phyloP scores from a whole-genome alignment of 1,140 invertebrate species.

The Eubasilissa regina region DNA sequence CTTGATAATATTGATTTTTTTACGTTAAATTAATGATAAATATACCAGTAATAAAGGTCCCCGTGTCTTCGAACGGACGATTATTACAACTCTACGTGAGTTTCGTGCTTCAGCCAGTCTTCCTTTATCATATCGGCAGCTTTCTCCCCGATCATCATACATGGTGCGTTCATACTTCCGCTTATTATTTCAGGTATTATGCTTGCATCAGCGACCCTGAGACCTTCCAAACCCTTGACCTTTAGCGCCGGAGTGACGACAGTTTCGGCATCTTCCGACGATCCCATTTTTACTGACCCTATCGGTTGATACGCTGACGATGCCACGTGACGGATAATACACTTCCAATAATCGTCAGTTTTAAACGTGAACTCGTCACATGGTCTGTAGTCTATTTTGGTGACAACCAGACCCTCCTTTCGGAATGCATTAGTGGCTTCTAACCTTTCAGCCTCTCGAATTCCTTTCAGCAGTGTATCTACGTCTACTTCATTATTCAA shows the following conservation, averaged over 20 bases:
- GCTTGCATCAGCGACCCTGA: conserved; percentile 59
- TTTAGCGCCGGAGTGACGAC: conserved; percentile 65
- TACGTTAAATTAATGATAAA: too few species aligned
- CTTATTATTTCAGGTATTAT: conserved; percentile 61
- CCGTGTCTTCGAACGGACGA: too few species aligned
- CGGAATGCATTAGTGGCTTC: conserved; percentile 69
- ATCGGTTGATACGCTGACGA: conserved; percentile 67
- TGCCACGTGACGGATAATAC: conserved; percentile 63
- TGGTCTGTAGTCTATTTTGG: conserved; percentile 64
- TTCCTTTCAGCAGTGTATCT: conserved; percentile 71
- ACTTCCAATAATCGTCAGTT: conserved; percentile 69
- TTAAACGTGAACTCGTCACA: conserved; percentile 65
- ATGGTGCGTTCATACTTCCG: conserved; percentile 67
- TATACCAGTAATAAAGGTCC: too few species aligned
- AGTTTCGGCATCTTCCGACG: conserved; percentile 61
- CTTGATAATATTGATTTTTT: too few species aligned
- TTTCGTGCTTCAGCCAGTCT: conserved; percentile 61
- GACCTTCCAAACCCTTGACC: conserved; percentile 64
- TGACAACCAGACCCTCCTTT: conserved; percentile 63
- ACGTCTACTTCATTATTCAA: conserved; percentile 74
- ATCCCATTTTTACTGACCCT: conserved; percentile 73
- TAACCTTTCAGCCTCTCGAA: conserved; percentile 70
- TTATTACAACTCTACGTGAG: too few species aligned
- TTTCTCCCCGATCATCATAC: conserved; percentile 68
- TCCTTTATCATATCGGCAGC: conserved; percentile 67